phyloP scores from a whole-genome alignment of 2,113 vertebrate species.

The Protobothrops mucrosquamatus region DNA sequence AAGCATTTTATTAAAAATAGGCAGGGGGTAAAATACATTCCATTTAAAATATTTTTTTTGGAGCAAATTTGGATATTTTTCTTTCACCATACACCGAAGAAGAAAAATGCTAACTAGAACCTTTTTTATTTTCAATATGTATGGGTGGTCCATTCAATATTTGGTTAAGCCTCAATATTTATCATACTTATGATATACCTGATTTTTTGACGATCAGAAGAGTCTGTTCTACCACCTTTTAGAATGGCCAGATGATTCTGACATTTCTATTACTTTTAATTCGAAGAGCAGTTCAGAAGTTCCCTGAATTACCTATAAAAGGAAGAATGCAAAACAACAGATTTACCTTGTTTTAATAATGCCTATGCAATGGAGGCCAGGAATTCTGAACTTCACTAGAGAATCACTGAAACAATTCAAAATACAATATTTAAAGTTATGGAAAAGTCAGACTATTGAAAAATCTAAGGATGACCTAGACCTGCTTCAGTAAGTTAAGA shows the following conservation, averaged over 20 bases:
- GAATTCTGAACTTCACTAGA: background rate
- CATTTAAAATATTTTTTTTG: background rate
- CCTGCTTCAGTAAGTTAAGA: conserved; percentile 7
- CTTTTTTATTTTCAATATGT: background rate
- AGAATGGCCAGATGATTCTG: background rate
- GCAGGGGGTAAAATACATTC: background rate
- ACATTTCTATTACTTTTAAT: background rate
- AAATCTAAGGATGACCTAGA: conserved; percentile 2
- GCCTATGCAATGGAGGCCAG: background rate
- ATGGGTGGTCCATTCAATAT: background rate
- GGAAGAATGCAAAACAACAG: background rate
- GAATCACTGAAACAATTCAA: background rate
- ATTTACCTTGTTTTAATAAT: background rate
- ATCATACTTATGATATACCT: background rate
- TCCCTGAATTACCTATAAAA: background rate
- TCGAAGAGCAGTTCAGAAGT: background rate
- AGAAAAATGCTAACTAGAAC: background rate
- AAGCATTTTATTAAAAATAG: background rate
- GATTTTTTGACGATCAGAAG: background rate
- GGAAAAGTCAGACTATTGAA: background rate
- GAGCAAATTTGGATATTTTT: background rate
- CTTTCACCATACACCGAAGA: background rate
- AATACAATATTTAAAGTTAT: background rate
- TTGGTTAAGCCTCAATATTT: background rate
- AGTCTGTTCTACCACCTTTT: background rate